Evolutionary conservation across 2,797 vertebrate genomes (phyloP).

Genomic region (Huso huso): DNA sequence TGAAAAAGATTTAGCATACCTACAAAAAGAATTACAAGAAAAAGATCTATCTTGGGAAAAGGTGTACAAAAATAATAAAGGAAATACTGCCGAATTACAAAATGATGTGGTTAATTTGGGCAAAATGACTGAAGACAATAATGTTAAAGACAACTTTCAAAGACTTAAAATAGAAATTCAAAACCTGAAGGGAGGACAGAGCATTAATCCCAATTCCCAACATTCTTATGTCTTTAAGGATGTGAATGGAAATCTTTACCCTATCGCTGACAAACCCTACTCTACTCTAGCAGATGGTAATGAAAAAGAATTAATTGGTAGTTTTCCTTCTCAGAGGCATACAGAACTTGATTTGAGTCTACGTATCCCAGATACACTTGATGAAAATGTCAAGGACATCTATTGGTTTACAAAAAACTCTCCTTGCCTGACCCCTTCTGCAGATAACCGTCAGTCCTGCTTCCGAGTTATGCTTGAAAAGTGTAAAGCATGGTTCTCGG

Average conservation of each 20-base stretch:
- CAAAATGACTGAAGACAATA: background rate
- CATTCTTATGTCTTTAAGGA: background rate
- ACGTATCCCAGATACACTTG: background rate
- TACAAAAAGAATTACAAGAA: background rate
- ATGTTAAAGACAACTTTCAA: background rate
- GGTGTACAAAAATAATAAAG: background rate
- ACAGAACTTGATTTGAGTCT: background rate
- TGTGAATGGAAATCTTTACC: background rate
- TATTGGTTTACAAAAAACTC: slow-evolving; percentile 15
- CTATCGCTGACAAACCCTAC: background rate
- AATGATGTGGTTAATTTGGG: background rate
- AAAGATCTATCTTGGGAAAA: background rate
- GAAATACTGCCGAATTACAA: background rate
- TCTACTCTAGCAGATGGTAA: background rate
- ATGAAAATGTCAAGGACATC: background rate
- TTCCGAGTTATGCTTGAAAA: background rate
- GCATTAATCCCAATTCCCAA: background rate
- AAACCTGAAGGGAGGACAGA: background rate
- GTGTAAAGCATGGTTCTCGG: slow-evolving; percentile 5
- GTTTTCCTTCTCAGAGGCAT: background rate
- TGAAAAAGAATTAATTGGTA: background rate
- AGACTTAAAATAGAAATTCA: background rate
- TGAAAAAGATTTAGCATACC: too few species aligned
- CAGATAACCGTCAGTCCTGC: background rate
- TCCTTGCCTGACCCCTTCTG: slow-evolving; percentile 6